phyloP scores from a whole-genome alignment of 2,888 invertebrate genomes.

The Vanessa cardui region DNA sequence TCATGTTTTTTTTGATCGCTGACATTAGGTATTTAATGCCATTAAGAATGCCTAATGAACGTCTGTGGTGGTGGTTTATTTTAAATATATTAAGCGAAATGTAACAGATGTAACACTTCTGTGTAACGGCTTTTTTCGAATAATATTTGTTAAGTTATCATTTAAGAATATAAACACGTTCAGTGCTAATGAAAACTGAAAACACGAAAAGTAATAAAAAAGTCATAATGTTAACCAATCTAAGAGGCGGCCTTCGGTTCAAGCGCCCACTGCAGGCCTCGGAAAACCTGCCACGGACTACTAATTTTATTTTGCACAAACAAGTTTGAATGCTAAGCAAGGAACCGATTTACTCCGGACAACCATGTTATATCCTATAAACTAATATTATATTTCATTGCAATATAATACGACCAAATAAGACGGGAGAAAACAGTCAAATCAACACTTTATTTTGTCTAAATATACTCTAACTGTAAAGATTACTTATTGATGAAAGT shows the following conservation, averaged over 20 bases:
- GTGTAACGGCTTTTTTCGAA: neutral
- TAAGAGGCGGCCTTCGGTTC: conserved; percentile 48
- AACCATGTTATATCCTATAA: conserved; percentile 25
- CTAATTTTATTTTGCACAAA: conserved; percentile 73
- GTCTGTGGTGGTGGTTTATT: neutral
- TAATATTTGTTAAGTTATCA: neutral
- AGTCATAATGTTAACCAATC: conserved; percentile 48
- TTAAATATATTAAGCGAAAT: too few relatives aligned
- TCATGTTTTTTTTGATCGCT: conserved; percentile 30
- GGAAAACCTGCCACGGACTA: conserved; percentile 69
- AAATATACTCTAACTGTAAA: neutral
- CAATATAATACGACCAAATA: conserved; percentile 2
- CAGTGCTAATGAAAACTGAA: neutral
- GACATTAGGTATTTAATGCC: conserved; percentile 27
- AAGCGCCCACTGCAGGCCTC: conserved; percentile 63
- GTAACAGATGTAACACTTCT: too few relatives aligned
- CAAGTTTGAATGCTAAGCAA: conserved; percentile 59
- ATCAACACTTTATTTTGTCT: neutral
- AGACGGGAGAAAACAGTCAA: too few relatives aligned
- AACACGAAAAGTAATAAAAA: conserved; percentile 44
- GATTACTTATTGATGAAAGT: conserved; percentile 41
- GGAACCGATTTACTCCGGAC: conserved; percentile 34
- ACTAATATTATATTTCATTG: neutral
- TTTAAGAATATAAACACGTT: neutral
- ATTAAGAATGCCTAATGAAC: conserved; percentile 16